These are phyloP conservation scores for Mormyrops boulengeri DNA, from an alignment of 2,797 vertebrate genomes.

Conservation along the genomic window DNA sequence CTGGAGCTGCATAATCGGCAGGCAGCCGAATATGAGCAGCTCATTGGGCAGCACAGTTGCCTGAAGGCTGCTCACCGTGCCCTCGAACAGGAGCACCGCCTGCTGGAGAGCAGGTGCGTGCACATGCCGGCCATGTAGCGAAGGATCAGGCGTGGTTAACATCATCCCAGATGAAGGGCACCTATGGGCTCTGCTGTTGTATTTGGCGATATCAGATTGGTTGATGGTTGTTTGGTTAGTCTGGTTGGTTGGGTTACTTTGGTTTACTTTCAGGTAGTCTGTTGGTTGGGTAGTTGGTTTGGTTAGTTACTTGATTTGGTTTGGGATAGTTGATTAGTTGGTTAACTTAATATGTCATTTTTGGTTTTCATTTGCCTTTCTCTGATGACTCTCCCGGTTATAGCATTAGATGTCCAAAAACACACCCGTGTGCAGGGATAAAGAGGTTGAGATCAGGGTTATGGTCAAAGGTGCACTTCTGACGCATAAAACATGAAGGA, in stretches of 20 bases:
- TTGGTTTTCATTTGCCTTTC: background rate
- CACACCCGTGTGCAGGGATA: background rate
- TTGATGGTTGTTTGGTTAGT: background rate
- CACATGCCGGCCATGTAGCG: background rate
- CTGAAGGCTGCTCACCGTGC: constrained; percentile 82
- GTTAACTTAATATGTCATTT: background rate
- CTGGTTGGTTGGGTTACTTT: background rate
- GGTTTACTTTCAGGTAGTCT: background rate
- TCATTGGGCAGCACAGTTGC: constrained; percentile 81
- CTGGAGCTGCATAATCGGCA: constrained; percentile 82
- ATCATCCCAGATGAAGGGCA: background rate
- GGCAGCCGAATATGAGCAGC: constrained; percentile 75
- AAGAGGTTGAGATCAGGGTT: background rate
- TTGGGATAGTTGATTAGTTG: background rate
- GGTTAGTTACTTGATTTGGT: background rate
- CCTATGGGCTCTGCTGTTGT: background rate
- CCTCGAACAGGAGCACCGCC: constrained; percentile 82
- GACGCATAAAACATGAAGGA: background rate
- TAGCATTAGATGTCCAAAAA: background rate
- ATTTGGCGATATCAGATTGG: background rate
- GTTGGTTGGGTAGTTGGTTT: background rate
- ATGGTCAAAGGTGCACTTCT: background rate
- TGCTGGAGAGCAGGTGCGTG: constrained; percentile 77
- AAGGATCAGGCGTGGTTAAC: background rate
- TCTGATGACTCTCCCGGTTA: background rate